These are phyloP conservation scores for Buphagus erythrorhynchus DNA, from an alignment of 2,797 vertebrate species.

Conservation along the genomic window DNA sequence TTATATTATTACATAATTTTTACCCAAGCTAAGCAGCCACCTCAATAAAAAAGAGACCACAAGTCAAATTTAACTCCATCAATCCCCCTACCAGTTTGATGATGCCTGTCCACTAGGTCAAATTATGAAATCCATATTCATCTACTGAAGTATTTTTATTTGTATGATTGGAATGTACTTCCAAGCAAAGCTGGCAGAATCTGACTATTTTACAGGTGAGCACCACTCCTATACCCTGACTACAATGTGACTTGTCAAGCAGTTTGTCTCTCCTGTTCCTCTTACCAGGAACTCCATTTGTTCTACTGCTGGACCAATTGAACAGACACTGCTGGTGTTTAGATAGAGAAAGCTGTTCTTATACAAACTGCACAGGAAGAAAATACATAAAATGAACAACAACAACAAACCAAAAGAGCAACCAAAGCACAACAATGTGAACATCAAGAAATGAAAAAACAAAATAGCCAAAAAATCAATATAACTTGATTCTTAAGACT, in stretches of 20 bases:
- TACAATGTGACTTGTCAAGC: background rate
- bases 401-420: background rate
- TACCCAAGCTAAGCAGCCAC: background rate
- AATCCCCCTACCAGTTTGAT: background rate
- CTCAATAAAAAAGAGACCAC: background rate
- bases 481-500: background rate
- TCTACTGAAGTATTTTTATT: background rate
- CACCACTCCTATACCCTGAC: background rate
- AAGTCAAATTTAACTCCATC: background rate
- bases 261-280: background rate
- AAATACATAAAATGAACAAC: background rate
- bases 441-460: background rate
- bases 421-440: background rate
- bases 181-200: background rate
- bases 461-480: background rate
- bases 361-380: background rate
- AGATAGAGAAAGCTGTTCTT: background rate
- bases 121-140: background rate
- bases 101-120: background rate
- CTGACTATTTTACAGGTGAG: background rate
- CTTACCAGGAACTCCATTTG: background rate
- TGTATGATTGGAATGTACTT: background rate
- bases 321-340: background rate
- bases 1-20: background rate
- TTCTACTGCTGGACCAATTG: background rate